A percentile compares a stretch with the other conserved stretches of the same genome.
Conservation (phyloP, 1,140 invertebrate species). For the Pseudomyrmex concolor region DNA sequence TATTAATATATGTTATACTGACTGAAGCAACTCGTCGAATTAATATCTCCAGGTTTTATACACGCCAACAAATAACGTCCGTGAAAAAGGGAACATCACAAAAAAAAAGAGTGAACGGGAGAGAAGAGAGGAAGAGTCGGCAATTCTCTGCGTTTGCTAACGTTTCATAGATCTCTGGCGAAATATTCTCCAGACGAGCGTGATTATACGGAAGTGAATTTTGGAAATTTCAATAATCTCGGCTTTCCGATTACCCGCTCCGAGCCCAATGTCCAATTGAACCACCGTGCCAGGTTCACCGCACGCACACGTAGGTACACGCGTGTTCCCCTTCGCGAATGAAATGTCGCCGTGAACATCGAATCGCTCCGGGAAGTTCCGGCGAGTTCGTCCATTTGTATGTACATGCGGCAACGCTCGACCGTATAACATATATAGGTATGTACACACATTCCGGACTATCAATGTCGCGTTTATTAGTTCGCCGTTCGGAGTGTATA, state of each 20-base stretch:
- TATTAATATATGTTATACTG: neutral
- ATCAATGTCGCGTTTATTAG: slow-evolving; percentile 68
- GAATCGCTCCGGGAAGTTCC: slow-evolving; percentile 57
- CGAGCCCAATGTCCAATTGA: slow-evolving; percentile 2
- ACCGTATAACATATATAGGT: neutral
- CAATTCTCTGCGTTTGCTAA: slow-evolving; percentile 16
- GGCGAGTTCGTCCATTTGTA: slow-evolving; percentile 51
- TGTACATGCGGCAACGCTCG: neutral
- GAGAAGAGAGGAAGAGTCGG: neutral
- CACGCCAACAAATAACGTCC: slow-evolving; percentile 15
- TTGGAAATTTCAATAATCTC: slow-evolving; percentile 37
- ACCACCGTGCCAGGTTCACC: too few species aligned
- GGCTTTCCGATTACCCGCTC: neutral
- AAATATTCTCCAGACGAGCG: neutral
- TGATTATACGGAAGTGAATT: neutral
- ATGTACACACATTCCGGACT: slow-evolving; percentile 18
- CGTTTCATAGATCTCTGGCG: neutral
- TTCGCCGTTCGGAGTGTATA: slow-evolving; percentile 36
- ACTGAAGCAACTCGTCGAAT: neutral
- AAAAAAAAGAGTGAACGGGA: neutral
- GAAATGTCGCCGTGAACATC: neutral
- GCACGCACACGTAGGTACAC: neutral
- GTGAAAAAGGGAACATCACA: neutral
- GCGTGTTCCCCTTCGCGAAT: neutral
- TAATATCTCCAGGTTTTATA: neutral